phyloP scores from a whole-genome alignment of 2,888 invertebrate species.

The Lobophora halterata region DNA sequence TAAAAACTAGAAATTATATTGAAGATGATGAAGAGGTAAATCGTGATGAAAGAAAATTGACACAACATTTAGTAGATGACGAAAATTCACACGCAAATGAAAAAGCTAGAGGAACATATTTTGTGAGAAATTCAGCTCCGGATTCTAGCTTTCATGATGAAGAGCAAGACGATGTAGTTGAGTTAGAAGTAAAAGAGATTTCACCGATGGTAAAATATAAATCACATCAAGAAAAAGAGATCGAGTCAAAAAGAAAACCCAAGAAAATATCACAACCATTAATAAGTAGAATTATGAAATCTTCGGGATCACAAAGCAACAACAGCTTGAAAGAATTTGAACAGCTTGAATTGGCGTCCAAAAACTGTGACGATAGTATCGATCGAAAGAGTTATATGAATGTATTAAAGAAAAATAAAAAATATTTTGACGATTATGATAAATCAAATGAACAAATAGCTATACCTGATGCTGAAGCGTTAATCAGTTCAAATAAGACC shows the following conservation, averaged over 20 bases:
- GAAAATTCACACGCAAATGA: too few species aligned
- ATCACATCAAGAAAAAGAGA: not conserved
- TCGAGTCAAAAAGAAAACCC: not conserved
- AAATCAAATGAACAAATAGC: conserved; percentile 1
- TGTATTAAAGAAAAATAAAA: conserved; percentile 46
- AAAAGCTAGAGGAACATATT: conserved; percentile 10
- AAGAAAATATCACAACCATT: conserved; percentile 37
- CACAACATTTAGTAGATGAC: too few species aligned
- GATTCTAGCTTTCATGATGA: conserved; percentile 16
- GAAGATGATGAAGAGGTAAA: not conserved
- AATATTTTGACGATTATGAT: conserved; percentile 20
- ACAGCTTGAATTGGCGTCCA: conserved; percentile 46
- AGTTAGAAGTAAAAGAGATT: too few species aligned
- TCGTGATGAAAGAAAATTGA: not conserved
- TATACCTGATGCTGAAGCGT: conserved; percentile 6
- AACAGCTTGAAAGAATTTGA: conserved; percentile 50
- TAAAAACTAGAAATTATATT: conserved; percentile 4
- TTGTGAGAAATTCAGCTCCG: conserved; percentile 10
- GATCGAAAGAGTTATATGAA: conserved; percentile 36
- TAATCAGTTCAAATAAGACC: conserved; percentile 16
- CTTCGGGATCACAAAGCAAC: conserved; percentile 38
- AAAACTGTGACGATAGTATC: conserved; percentile 13
- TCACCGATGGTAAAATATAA: too few species aligned
- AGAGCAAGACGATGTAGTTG: conserved; percentile 16
- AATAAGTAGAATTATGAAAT: conserved; percentile 46